Conservation (phyloP, 2,888 invertebrate species). For the Julus scanicus region DNA sequence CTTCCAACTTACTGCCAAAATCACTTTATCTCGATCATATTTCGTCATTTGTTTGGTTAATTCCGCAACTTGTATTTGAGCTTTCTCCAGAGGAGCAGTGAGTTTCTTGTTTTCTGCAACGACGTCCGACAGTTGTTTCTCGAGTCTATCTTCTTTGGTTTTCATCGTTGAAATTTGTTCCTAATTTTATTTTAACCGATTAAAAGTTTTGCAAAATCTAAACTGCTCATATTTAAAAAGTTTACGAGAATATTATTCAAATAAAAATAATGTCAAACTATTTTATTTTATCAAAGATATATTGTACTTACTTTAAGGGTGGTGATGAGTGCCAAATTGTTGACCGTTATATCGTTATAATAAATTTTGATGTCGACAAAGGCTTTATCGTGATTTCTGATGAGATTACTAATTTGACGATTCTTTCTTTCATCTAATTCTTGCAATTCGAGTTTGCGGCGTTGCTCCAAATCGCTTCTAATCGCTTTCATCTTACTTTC, state of each 20-base stretch:
- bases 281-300: too few relatives aligned
- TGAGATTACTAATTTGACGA: slow-evolving; percentile 82
- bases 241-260: too few relatives aligned
- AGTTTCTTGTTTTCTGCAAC: slow-evolving; percentile 79
- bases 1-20: slow-evolving; percentile 67
- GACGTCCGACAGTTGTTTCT: slow-evolving; percentile 76
- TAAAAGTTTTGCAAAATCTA: neutral
- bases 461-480: slow-evolving; percentile 75
- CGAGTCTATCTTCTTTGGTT: slow-evolving; percentile 82
- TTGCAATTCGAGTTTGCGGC: slow-evolving; percentile 67
- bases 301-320: slow-evolving; percentile 77
- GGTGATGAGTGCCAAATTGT: slow-evolving; percentile 90
- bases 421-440: slow-evolving; percentile 94
- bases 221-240: too few relatives aligned
- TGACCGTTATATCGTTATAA: slow-evolving; percentile 93
- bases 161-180: slow-evolving; percentile 82
- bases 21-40: slow-evolving; percentile 85
- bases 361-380: slow-evolving; percentile 92
- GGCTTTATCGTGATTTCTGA: slow-evolving; percentile 82
- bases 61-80: slow-evolving; percentile 76
- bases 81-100: slow-evolving; percentile 77
- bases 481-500: slow-evolving; percentile 71
- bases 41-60: slow-evolving; percentile 81
- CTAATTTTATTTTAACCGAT: slow-evolving; percentile 60
- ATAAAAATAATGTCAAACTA: too few relatives aligned